phyloP scores from a whole-genome alignment of 2,113 vertebrate genomes.

The Empidonax alnorum region DNA sequence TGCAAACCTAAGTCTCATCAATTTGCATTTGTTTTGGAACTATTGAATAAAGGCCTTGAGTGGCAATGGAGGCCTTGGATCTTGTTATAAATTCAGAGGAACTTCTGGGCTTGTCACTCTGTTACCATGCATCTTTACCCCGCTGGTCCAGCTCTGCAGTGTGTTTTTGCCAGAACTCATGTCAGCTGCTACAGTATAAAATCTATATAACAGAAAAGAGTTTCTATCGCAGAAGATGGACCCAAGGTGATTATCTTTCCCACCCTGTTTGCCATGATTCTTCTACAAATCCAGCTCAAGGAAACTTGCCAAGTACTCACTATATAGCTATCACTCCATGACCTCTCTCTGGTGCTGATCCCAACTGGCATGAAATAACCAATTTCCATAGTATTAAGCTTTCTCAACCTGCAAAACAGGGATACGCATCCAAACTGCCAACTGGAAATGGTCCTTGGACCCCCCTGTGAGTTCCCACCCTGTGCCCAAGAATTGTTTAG shows the following conservation, averaged over 20 bases:
- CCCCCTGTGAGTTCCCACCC: neutral
- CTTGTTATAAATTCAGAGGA: neutral
- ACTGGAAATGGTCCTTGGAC: neutral
- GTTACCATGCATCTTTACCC: neutral
- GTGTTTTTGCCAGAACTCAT: neutral
- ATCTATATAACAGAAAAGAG: neutral
- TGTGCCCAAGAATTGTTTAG: neutral
- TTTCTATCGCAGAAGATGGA: neutral
- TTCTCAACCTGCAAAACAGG: neutral
- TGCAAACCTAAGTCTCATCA: neutral
- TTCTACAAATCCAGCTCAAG: neutral
- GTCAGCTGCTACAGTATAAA: neutral
- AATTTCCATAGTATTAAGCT: neutral
- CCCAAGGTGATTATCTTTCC: neutral
- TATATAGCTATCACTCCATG: neutral
- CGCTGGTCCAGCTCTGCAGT: neutral
- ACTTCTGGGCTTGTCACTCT: neutral
- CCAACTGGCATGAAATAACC: neutral
- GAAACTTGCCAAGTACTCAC: neutral
- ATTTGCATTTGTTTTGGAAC: neutral
- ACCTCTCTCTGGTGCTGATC: neutral
- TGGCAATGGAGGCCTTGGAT: neutral
- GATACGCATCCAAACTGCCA: neutral
- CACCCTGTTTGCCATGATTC: neutral
- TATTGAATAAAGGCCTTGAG: neutral